Percentiles rank a stretch among this genome's conserved stretches.
phyloP scores from a whole-genome alignment of 2,888 invertebrate genomes.

The Pterobdella sp. region DNA sequence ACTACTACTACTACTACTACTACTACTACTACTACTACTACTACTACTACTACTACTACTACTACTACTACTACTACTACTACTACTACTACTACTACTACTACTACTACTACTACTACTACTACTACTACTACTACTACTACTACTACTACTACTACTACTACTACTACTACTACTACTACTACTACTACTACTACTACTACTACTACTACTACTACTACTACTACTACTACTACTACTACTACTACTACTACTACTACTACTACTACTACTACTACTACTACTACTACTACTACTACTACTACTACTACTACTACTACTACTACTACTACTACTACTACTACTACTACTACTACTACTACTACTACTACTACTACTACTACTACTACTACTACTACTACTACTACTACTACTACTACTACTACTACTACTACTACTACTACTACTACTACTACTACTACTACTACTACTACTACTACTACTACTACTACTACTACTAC shows the following conservation, averaged over 20 bases:
- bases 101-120: constrained; percentile 24
- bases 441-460: constrained; percentile 14
- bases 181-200: constrained; percentile 24
- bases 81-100: constrained; percentile 25
- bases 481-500: constrained; percentile 17
- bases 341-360: constrained; percentile 31
- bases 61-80: constrained; percentile 24
- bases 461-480: constrained; percentile 16
- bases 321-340: constrained; percentile 29
- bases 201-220: constrained; percentile 25
- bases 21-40: constrained; percentile 24
- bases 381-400: constrained; percentile 31
- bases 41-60: constrained; percentile 24
- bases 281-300: constrained; percentile 31
- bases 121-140: constrained; percentile 23
- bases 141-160: constrained; percentile 20
- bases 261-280: constrained; percentile 27
- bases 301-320: constrained; percentile 30
- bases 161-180: constrained; percentile 21
- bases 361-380: constrained; percentile 30
- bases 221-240: constrained; percentile 23
- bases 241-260: constrained; percentile 23
- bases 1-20: constrained; percentile 24
- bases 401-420: constrained; percentile 29
- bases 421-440: constrained; percentile 24